phyloP scores from a whole-genome alignment of 2,888 invertebrate species.

The Diploptera punctata region DNA sequence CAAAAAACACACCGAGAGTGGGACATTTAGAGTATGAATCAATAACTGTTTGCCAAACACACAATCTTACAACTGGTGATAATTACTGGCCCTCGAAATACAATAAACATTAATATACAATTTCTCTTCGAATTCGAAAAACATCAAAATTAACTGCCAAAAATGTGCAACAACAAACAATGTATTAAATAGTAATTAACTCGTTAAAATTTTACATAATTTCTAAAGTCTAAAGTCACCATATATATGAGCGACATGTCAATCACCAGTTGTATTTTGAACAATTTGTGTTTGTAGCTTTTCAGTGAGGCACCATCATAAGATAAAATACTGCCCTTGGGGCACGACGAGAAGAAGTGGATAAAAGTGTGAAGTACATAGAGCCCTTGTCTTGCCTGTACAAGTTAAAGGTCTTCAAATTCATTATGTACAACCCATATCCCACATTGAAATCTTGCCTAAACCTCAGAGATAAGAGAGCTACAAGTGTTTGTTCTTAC shows the following conservation, averaged over 20 bases:
- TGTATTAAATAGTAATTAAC: neutral
- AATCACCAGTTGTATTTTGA: constrained; percentile 35
- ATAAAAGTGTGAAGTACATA: constrained; percentile 33
- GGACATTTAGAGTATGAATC: constrained; percentile 36
- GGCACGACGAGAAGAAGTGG: constrained; percentile 12
- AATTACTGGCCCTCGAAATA: neutral
- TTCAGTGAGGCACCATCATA: constrained; percentile 32
- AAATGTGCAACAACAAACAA: neutral
- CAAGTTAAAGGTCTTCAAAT: constrained; percentile 5
- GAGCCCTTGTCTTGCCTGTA: constrained; percentile 27
- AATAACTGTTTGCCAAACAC: constrained; percentile 35
- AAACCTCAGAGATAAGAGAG: constrained; percentile 37
- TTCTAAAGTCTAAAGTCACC: constrained; percentile 8
- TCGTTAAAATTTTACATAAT: neutral
- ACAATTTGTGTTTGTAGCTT: constrained; percentile 32
- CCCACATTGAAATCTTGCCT: constrained; percentile 24
- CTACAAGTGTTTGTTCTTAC: constrained; percentile 36
- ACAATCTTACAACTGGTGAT: constrained; percentile 37
- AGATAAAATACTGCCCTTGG: constrained; percentile 27
- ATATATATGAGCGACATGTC: neutral
- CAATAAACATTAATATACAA: neutral
- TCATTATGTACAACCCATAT: constrained; percentile 23
- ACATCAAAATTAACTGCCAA: neutral
- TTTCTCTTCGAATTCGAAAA: constrained; percentile 1
- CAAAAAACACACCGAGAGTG: constrained; percentile 26